phyloP scores from a whole-genome alignment of 1,140 invertebrate genomes.

The Ridgeia piscesae region DNA sequence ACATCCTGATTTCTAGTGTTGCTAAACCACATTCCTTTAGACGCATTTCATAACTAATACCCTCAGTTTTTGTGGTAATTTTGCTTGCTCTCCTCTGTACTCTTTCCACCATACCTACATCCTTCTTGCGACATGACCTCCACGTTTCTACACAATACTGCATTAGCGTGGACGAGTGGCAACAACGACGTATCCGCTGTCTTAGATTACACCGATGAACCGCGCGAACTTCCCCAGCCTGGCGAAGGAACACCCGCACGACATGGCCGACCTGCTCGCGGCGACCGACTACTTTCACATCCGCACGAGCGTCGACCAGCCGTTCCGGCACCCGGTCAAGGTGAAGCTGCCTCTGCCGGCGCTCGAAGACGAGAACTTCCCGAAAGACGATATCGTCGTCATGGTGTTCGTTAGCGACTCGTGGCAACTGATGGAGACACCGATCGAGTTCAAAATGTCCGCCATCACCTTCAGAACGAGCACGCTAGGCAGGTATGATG shows the following conservation, averaged over 20 bases:
- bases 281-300: constrained; percentile 40
- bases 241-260: constrained; percentile 37
- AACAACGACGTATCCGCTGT: neutral
- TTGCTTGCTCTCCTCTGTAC: too few relatives aligned
- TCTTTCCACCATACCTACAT: too few relatives aligned
- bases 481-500: constrained; percentile 41
- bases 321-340: constrained; percentile 45
- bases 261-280: constrained; percentile 41
- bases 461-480: constrained; percentile 50
- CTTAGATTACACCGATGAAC: constrained; percentile 45
- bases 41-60: too few relatives aligned
- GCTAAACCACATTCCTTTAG: too few relatives aligned
- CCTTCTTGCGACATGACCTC: too few relatives aligned
- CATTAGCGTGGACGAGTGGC: too few relatives aligned
- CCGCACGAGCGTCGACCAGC: neutral
- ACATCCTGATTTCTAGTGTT: too few relatives aligned
- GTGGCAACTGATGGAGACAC: constrained; percentile 45
- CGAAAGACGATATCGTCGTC: constrained; percentile 36
- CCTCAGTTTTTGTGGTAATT: too few relatives aligned
- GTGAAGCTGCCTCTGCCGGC: constrained; percentile 46
- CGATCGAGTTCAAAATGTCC: constrained; percentile 46
- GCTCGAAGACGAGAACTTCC: constrained; percentile 29
- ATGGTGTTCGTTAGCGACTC: constrained; percentile 37
- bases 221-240: constrained; percentile 39
- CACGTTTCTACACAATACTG: too few relatives aligned